Conservation (phyloP, 2,113 vertebrate genomes). For the Phycodurus eques region DNA sequence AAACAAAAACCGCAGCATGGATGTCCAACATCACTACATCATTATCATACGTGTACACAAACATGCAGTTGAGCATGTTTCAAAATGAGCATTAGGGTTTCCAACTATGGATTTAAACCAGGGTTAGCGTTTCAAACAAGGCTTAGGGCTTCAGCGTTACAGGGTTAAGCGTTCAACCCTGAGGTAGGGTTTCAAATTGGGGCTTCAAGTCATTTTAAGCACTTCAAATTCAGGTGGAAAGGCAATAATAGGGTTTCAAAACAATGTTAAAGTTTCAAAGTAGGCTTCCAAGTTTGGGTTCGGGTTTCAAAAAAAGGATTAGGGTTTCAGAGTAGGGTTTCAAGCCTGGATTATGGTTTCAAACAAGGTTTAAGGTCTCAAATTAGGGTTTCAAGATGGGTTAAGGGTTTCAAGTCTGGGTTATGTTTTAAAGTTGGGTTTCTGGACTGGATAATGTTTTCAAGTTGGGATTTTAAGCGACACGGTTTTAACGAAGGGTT, state of each 20-base stretch:
- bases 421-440: background rate
- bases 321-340: too few species aligned
- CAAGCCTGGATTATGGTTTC: too few species aligned
- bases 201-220: background rate
- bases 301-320: too few species aligned
- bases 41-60: background rate
- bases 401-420: too few species aligned
- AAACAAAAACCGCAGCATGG: background rate
- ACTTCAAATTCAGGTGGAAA: background rate
- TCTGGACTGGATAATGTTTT: background rate
- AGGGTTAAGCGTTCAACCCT: background rate
- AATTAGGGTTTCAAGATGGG: too few species aligned
- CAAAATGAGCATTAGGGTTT: background rate
- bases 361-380: too few species aligned
- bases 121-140: background rate
- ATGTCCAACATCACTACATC: background rate
- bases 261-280: too few species aligned
- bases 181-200: background rate
- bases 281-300: too few species aligned
- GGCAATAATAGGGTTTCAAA: too few species aligned
- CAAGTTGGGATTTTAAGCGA: too few species aligned
- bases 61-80: background rate
- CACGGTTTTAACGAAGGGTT: too few species aligned
- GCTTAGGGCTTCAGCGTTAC: background rate
- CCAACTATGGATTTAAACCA: background rate